Conservation (phyloP, 2,113 vertebrate species). For the Vulpes lagopus region DNA sequence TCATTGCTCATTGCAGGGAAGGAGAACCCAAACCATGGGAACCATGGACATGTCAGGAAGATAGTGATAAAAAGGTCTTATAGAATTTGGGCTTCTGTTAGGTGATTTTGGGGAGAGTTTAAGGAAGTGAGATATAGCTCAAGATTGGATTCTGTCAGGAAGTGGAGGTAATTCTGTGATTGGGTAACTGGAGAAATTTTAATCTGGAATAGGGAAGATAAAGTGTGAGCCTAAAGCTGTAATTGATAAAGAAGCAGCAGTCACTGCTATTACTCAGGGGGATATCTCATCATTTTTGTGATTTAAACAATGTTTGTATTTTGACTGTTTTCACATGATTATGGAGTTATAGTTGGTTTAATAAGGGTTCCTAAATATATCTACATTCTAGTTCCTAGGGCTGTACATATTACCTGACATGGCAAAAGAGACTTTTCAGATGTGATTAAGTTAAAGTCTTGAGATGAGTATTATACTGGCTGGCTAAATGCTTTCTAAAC, state of each 20-base stretch:
- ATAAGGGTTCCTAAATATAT: background rate
- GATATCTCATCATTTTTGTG: background rate
- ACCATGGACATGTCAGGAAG: background rate
- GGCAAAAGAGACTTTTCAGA: background rate
- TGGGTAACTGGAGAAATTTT: background rate
- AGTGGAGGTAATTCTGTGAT: background rate
- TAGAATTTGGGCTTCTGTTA: background rate
- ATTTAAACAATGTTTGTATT: background rate
- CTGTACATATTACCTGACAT: background rate
- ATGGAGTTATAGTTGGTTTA: background rate
- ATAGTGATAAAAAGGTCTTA: background rate
- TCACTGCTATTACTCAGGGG: background rate
- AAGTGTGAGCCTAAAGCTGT: background rate
- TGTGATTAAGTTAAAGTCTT: background rate
- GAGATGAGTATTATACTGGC: background rate
- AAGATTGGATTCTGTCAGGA: background rate
- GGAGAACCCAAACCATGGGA: background rate
- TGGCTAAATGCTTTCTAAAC: background rate
- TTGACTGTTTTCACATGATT: background rate
- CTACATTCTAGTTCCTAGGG: background rate
- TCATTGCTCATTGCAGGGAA: background rate
- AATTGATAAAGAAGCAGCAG: background rate
- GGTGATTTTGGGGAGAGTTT: background rate
- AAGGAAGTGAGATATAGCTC: background rate
- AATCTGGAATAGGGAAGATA: background rate